Evolutionary conservation across 2,797 vertebrate species (phyloP).

Genomic region (Coregonus sp.): DNA sequence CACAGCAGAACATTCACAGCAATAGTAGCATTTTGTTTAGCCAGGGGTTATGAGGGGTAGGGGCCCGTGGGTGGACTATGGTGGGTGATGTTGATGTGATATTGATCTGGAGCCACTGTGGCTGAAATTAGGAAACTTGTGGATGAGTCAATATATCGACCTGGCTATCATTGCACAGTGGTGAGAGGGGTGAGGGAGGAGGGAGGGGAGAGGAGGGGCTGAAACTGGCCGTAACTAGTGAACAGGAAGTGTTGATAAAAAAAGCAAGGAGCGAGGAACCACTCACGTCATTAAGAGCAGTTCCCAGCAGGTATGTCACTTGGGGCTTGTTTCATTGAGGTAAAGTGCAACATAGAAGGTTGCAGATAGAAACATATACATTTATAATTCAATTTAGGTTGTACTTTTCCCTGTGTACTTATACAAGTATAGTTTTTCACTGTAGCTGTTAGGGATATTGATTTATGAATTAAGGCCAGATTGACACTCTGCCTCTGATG

Average conservation of each 20-base stretch:
- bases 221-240: conserved; percentile 9
- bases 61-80: not conserved
- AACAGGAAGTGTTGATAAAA: conserved; percentile 43
- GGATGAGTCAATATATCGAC: conserved; percentile 43
- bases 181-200: not conserved
- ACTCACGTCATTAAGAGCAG: not conserved
- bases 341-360: not conserved
- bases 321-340: not conserved
- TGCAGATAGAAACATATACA: not conserved
- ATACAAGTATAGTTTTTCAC: not conserved
- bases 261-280: not conserved
- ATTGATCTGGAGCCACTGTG: not conserved
- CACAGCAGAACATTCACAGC: not conserved
- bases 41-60: not conserved
- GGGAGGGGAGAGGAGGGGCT: not conserved
- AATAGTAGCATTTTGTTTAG: not conserved
- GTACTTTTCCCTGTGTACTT: not conserved
- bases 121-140: not conserved
- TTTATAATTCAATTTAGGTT: not conserved
- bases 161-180: not conserved
- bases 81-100: not conserved
- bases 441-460: not conserved
- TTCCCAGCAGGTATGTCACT: not conserved
- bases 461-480: conserved; percentile 17
- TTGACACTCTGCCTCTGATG: conserved; percentile 12